These are phyloP conservation scores for Empidonax alnorum DNA, from an alignment of 2,113 vertebrate species.

Conservation along the genomic window DNA sequence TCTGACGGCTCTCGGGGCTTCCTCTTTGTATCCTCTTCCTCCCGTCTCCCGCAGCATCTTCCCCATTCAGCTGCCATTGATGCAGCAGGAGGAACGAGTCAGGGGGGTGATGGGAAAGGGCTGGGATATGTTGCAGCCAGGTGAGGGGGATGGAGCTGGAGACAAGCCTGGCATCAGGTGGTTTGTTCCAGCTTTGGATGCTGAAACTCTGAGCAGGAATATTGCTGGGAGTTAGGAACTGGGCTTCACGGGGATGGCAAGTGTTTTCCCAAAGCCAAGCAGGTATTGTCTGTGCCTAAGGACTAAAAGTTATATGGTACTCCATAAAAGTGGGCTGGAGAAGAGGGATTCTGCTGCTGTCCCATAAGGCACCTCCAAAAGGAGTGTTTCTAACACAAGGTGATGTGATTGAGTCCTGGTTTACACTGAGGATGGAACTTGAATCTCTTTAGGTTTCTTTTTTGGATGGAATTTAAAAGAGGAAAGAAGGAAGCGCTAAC, in stretches of 20 bases:
- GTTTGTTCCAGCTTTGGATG: not conserved
- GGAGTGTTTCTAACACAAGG: not conserved
- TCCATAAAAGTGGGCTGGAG: not conserved
- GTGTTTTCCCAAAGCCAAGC: not conserved
- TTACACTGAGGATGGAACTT: not conserved
- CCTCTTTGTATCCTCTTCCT: not conserved
- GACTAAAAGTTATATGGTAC: rapidly evolving
- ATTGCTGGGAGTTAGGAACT: not conserved
- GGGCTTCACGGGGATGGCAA: not conserved
- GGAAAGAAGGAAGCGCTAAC: not conserved
- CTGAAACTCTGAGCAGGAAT: not conserved
- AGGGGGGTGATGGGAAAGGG: not conserved
- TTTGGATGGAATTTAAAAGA: not conserved
- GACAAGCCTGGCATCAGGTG: not conserved
- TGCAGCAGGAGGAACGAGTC: not conserved
- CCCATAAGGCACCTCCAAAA: not conserved
- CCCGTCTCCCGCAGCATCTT: not conserved
- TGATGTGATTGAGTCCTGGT: not conserved
- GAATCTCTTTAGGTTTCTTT: not conserved
- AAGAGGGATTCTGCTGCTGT: not conserved
- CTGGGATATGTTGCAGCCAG: not conserved
- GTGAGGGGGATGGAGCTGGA: not conserved
- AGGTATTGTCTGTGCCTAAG: not conserved
- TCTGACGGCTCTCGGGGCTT: rapidly evolving
- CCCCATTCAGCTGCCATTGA: not conserved